Base-by-base conservation (phyloP, 2,113 vertebrate genomes). In the Actenoides lindsayi region DNA sequence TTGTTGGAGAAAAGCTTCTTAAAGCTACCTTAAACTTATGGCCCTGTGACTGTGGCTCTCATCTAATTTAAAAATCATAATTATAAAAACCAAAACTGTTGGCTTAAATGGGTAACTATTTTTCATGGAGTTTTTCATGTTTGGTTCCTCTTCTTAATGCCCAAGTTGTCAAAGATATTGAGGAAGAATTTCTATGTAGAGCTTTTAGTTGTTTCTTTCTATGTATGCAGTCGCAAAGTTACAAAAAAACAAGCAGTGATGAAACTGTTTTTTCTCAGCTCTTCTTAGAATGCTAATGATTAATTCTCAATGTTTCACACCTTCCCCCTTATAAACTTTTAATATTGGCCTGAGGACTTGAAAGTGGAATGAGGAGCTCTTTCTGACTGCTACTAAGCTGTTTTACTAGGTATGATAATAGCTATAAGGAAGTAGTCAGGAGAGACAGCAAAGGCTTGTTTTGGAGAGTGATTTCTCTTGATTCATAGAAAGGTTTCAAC, bases 1-100 rank as follows among this genome's bases (percentile, higher is more conserved):
- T 12, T 54, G 18, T 65, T 54, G 20, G 10, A 62, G 19, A 44
- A 5, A 13, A 46, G 48, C 1, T 71, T 41, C 19, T 82, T 71
- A 28, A 2, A 64, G 6, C 17, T 64, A 8, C 13, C 4, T 64
- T 53, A 63, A 31, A 48, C 11, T 62, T 68, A 10, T 3, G 27
- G 14, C 4, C 5, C 9, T 60, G 1, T 25, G 13, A 18, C 9
- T n/a, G 9, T 37, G 7, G 10, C 5, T 74, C 23, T 48, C 4
- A 18, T 30, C 5, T 42, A 73, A 78, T 12, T 60, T 67, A 16
- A 82, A 51, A 83, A 39, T 71, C 7, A 14, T 51, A 46, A 59
- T 9, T 71, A 35, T 18, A 71, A 64, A 4, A 1, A 0, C 24
- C 4, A 2, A 41, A 35, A 14, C 10, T 16, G 5, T 15, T 81